Percentiles rank a stretch among this genome's conserved stretches.
Conservation (phyloP, 2,888 invertebrate species). For the Dicyrtoma fusca region DNA sequence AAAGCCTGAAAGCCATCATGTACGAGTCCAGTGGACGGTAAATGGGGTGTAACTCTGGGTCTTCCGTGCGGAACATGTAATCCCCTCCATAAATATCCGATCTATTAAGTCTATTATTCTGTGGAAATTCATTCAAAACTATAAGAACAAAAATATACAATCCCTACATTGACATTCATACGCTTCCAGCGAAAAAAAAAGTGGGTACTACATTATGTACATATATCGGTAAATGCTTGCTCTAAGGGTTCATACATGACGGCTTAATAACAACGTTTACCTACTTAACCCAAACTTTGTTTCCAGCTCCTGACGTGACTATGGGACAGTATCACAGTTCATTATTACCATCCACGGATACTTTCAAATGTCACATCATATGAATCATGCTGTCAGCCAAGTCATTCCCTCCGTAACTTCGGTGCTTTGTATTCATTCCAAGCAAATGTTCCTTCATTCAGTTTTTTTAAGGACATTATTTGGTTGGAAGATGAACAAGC, state of each 20-base stretch:
- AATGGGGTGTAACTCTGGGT: slow-evolving; percentile 45
- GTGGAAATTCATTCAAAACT: slow-evolving; percentile 40
- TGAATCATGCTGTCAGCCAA: slow-evolving; percentile 5
- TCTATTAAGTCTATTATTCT: slow-evolving; percentile 39
- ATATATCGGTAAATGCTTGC: too few species aligned
- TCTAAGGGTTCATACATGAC: too few species aligned
- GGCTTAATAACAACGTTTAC: not conserved
- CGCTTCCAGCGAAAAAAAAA: not conserved
- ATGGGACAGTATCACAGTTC: slow-evolving; percentile 1
- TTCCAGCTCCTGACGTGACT: not conserved
- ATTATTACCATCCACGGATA: slow-evolving; percentile 2
- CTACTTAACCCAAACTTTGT: slow-evolving; percentile 8
- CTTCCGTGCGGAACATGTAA: slow-evolving; percentile 34
- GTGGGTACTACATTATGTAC: too few species aligned
- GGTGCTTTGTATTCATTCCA: not conserved
- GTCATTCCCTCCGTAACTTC: too few species aligned
- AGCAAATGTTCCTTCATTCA: too few species aligned
- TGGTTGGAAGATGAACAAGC: too few species aligned
- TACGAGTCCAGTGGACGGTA: slow-evolving; percentile 24
- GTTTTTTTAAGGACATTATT: not conserved
- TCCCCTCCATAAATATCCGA: slow-evolving; percentile 39
- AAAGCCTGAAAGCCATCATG: too few species aligned
- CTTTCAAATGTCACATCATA: slow-evolving; percentile 2
- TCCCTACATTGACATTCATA: not conserved
- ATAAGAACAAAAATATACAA: slow-evolving; percentile 43